These are phyloP conservation scores for Psittacula cyanocephala DNA, from an alignment of 2,113 vertebrate species.

Conservation along the genomic window DNA sequence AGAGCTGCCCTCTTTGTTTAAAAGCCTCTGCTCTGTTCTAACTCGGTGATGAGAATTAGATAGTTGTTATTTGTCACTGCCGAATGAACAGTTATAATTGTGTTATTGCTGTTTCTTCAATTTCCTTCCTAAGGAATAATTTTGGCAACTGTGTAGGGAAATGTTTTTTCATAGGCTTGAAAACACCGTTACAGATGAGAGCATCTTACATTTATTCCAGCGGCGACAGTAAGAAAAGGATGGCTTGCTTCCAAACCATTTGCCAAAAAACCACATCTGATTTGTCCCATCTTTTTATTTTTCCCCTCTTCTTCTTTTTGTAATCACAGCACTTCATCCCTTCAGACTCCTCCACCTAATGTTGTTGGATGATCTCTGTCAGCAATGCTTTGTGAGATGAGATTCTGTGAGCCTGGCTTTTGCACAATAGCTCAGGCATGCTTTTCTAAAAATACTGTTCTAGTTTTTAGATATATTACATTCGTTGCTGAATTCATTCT, in stretches of 20 bases:
- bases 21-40: not conserved
- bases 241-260: constrained; percentile 41
- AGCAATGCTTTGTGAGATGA: constrained; percentile 17
- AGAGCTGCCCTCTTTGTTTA: not conserved
- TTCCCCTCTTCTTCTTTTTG: not conserved
- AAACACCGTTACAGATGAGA: not conserved
- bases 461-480: not conserved
- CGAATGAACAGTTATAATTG: not conserved
- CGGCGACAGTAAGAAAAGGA: not conserved
- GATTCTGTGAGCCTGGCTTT: not conserved
- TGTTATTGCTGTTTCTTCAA: not conserved
- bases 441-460: constrained; percentile 1
- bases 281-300: constrained; percentile 10
- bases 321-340: not conserved
- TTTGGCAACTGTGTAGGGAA: not conserved
- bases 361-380: constrained; percentile 11
- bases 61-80: not conserved
- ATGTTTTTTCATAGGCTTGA: not conserved
- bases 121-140: not conserved
- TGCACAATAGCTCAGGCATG: not conserved
- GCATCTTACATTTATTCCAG: not conserved
- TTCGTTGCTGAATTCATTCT: not conserved
- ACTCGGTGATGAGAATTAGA: not conserved
- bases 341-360: not conserved
- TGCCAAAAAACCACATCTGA: not conserved